A percentile compares a stretch with the other conserved stretches of the same genome.
Evolutionary conservation across 2,888 invertebrate species (phyloP).

Genomic region (Cartodere bifasciata): DNA sequence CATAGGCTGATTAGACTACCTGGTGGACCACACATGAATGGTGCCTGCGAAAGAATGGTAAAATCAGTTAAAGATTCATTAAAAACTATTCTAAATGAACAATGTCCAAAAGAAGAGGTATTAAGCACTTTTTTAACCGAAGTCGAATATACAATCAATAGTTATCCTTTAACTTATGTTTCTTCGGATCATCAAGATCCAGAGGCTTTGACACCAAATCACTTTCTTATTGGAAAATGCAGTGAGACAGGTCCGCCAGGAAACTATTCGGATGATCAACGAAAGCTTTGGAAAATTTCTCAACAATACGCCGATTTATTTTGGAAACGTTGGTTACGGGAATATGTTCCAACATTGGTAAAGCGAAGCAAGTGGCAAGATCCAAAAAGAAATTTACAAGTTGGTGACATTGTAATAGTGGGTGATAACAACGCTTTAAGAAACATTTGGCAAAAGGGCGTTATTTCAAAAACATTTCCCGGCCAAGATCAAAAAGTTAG

Average conservation of each 20-base stretch:
- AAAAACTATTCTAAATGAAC: no score
- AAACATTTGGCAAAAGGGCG: no score
- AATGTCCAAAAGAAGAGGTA: background rate
- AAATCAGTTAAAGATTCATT: no score
- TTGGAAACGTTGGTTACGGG: background rate
- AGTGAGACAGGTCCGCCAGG: constrained; percentile 4
- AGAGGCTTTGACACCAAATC: constrained; percentile 4
- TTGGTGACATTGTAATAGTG: no score
- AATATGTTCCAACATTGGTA: constrained; percentile 1
- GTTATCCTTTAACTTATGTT: background rate
- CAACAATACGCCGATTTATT: background rate
- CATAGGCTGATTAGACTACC: no score
- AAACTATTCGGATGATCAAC: constrained; percentile 5
- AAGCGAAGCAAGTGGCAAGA: no score
- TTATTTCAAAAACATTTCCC: no score
- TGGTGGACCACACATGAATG: constrained; percentile 5
- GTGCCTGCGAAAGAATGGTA: no score
- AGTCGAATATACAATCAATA: constrained; percentile 5
- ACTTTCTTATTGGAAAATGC: no score
- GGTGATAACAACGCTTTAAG: no score
- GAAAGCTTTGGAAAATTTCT: constrained; percentile 1
- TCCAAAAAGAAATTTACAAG: no score
- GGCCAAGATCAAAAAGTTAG: no score
- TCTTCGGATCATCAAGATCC: constrained; percentile 1
- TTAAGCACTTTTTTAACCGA: constrained; percentile 2